Base-by-base conservation (phyloP, 2,113 vertebrate species). In the Accipiter cooperii region DNA sequence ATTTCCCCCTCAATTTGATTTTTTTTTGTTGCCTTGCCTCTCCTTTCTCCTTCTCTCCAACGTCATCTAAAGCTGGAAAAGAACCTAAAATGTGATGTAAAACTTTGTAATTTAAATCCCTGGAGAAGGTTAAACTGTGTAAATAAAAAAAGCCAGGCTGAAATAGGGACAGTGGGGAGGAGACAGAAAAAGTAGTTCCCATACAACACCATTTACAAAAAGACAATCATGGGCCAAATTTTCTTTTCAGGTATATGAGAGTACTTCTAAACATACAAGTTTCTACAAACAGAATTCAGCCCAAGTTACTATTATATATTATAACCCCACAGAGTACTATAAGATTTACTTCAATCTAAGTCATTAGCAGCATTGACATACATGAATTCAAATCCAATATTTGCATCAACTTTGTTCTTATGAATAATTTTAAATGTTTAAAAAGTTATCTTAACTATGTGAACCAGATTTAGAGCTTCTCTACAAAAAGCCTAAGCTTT, bases 321-420 rank as follows among this genome's bases (percentile, higher is more conserved):
- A 81, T 25, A 82, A 64, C 29, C 47, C 36, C 36, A 64, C 2
- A 7, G 46, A 79, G 34, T 79, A 78, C 73, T 68, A 0, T 3
- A 54, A 87, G 52, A 87, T 52, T 68, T 69, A 94, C 87, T 96
- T 49, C 84, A 87, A 60, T 52, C 7, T 20, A 87, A 80, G 26
- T 63, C 63, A 68, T 87, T 44, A 95, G 73, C 31, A 91, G 63
- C 52, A 84, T 94, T 84, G 94, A 89, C 86, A 89, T 42, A 40
- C 17, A 79, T 46, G n/a, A 84, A 91, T 91, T 88, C 42, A 93
- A 91, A 95, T 89, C 33, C 66, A 76, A 0, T 57, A 96, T 95
- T 96, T 97, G 82, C 88, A 94, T 89, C 64, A 63, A 74, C 93
- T 96, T 74, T 89, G 70, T 74, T 96, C 85, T 90, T 85, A 26